Evolutionary conservation across 1,140 invertebrate genomes (phyloP).

Genomic region (Neotoxoptera formosana): DNA sequence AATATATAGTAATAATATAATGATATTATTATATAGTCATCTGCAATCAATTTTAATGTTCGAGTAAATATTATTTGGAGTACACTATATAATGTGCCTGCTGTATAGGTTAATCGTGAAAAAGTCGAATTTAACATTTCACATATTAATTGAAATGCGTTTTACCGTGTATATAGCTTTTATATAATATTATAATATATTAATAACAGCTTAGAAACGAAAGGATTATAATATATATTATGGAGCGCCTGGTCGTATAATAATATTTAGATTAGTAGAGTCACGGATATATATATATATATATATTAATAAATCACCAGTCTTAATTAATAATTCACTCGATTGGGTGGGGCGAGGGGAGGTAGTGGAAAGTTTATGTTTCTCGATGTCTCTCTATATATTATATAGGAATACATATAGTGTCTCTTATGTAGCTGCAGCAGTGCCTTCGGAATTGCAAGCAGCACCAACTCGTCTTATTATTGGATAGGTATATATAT

Average conservation of each 20-base stretch:
- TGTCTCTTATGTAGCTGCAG: not conserved
- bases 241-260: not conserved
- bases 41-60: not conserved
- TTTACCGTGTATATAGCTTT: not conserved
- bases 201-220: not conserved
- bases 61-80: not conserved
- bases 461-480: not conserved
- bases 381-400: not conserved
- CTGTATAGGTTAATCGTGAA: not conserved
- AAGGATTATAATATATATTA: not conserved
- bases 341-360: not conserved
- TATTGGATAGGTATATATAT: not conserved
- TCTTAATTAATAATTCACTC: constrained; percentile 15
- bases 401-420: not conserved
- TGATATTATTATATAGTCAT: too few relatives aligned
- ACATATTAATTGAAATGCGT: not conserved
- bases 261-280: not conserved
- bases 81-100: not conserved
- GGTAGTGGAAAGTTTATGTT: not conserved
- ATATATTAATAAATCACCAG: not conserved
- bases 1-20: too few relatives aligned
- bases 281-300: not conserved
- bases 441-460: not conserved
- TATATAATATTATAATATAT: not conserved
- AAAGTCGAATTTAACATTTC: not conserved